Percentiles rank a stretch among this genome's conserved stretches.
Evolutionary conservation across 53 echinoderm and acorn worm species (phyloP).

Genomic region (Echinarachnius parma): DNA sequence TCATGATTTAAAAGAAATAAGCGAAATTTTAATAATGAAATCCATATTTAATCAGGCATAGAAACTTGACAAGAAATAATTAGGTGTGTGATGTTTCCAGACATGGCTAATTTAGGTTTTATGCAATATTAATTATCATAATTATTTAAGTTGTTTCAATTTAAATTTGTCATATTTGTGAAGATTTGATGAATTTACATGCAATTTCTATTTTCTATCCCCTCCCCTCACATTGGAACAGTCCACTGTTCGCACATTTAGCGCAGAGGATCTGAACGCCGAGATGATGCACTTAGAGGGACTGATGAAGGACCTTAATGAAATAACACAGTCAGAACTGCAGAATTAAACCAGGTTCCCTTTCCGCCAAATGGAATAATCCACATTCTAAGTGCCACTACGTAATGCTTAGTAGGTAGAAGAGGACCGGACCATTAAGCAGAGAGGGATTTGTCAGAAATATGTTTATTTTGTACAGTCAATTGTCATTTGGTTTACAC

Average conservation of each 20-base stretch:
- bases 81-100: no score
- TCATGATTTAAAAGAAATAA: no score
- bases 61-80: no score
- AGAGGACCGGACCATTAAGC: slow-evolving; percentile 8
- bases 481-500: no score
- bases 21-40: no score
- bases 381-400: slow-evolving; percentile 40
- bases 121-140: no score
- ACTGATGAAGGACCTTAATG: slow-evolving; percentile 98
- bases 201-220: background rate
- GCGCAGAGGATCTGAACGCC: slow-evolving; percentile 95
- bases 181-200: background rate
- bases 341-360: slow-evolving; percentile 46
- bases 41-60: no score
- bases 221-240: slow-evolving; percentile 33
- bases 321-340: slow-evolving; percentile 95
- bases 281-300: slow-evolving; percentile 98
- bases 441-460: background rate
- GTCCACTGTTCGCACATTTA: slow-evolving; percentile 86
- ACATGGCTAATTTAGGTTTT: no score
- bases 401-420: slow-evolving; percentile 7
- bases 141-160: no score
- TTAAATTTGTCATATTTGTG: no score
- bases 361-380: slow-evolving; percentile 3
- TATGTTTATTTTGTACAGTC: background rate